Evolutionary conservation across 2,113 vertebrate genomes (phyloP).

Genomic region (Cyphomyrus plagiostoma): DNA sequence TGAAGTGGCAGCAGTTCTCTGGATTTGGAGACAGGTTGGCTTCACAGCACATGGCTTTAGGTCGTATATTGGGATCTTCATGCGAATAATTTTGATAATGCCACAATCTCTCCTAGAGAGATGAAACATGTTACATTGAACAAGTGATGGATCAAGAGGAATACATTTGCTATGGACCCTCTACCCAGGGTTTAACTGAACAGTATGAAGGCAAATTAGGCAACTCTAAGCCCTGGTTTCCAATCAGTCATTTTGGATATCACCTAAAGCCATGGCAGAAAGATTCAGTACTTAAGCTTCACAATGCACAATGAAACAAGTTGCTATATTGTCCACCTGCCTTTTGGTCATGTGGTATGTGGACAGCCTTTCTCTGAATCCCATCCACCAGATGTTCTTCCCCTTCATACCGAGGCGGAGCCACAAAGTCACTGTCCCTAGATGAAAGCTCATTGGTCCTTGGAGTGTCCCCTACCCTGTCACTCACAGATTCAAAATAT

Average conservation of each 20-base stretch:
- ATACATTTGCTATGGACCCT: background rate
- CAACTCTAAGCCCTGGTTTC: background rate
- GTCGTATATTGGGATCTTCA: background rate
- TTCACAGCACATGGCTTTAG: background rate
- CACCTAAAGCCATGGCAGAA: background rate
- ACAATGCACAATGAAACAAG: background rate
- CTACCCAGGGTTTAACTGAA: background rate
- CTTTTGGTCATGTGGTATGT: background rate
- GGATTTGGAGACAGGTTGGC: background rate
- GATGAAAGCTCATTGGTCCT: background rate
- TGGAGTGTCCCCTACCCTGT: background rate
- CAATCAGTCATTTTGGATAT: background rate
- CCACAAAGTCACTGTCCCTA: background rate
- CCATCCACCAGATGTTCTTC: background rate
- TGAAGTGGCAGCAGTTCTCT: background rate
- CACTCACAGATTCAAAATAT: background rate
- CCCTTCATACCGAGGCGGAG: no score
- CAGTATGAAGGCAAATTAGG: background rate
- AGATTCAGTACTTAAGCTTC: background rate
- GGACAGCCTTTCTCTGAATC: background rate
- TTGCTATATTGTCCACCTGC: background rate
- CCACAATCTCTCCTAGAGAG: background rate
- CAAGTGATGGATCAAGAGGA: background rate
- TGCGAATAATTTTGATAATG: background rate
- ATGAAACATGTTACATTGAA: background rate